These are phyloP conservation scores for Resseliella maxima DNA, from an alignment of 2,888 invertebrate genomes.

Conservation along the genomic window DNA sequence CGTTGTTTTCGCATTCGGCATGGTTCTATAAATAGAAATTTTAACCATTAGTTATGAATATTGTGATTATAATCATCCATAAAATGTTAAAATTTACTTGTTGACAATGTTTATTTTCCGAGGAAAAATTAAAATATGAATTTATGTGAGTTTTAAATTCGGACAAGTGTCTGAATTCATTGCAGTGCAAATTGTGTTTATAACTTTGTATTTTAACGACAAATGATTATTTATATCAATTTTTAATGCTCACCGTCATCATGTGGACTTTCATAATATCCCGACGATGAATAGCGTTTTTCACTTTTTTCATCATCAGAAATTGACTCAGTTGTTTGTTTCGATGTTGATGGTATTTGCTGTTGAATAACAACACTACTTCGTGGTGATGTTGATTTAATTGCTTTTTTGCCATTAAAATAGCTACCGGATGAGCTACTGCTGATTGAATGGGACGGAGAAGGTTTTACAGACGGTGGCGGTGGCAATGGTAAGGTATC, in stretches of 20 bases:
- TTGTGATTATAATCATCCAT: too few species aligned
- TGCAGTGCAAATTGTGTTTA: too few species aligned
- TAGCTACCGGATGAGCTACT: constrained; percentile 73
- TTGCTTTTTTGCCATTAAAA: constrained; percentile 55
- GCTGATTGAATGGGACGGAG: constrained; percentile 71
- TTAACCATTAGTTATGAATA: not conserved
- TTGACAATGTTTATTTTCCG: too few species aligned
- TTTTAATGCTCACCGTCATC: constrained; percentile 69
- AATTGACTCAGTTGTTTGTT: constrained; percentile 70
- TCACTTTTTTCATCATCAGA: constrained; percentile 78
- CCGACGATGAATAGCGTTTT: constrained; percentile 77
- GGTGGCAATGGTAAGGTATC: constrained; percentile 58
- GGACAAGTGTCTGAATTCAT: too few species aligned
- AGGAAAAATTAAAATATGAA: too few species aligned
- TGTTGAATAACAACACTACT: constrained; percentile 63
- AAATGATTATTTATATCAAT: too few species aligned
- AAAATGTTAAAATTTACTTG: too few species aligned
- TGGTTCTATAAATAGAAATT: constrained; percentile 59
- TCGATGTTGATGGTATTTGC: constrained; percentile 60
- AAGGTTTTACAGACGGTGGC: constrained; percentile 61
- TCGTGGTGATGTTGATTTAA: constrained; percentile 62
- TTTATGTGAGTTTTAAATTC: too few species aligned
- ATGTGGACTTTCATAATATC: constrained; percentile 79
- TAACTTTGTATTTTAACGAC: not conserved
- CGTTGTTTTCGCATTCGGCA: constrained; percentile 62